Evolutionary conservation across 2,888 invertebrate species (phyloP), one percentile per base, ranked within the genome.

Genomic region (Leucophenga montana): DNA sequence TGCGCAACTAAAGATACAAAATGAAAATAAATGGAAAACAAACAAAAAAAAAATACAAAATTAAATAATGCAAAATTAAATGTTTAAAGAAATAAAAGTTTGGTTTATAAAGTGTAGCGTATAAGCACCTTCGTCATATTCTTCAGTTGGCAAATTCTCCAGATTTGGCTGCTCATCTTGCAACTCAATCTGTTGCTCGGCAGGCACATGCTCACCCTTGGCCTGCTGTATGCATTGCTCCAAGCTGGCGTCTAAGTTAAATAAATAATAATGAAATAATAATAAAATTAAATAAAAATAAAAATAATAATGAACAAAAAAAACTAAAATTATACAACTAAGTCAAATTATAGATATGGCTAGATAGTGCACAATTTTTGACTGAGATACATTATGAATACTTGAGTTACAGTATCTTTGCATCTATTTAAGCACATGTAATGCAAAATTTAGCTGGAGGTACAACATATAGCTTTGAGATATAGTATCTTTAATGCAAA

Each of bases 201-300:
- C 90, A 66, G 87, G 87, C 71, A 86, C 83, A 77, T 87, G 87
- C 71, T 86, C 86, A 73, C 85, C 87, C 77, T 87, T 87, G 59
- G 89, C 91, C 90, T 92, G 91, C 88, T 91, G 90, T 84, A 91
- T 91, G 88, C 92, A 91, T 77, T 91, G 90, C 87, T 93, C 93
- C 89, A 92, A 90, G 87, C 90, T 91, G 87, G 92, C 91, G 90
- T 93, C 93, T 85, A 79, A n/a, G 50, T 53, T 75, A 72, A 33
- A 73, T 76, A 72, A 70, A 65, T 66, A 75, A 75, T 57, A 71
- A 74, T 70, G 69, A 72, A 27, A n/a, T n/a, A 73, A 71, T 67
- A 61, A 64, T n/a, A 57, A 68, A 74, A 73, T 74, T 73, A 75
- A 77, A 71, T 61, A 72, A 74, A 76, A 27, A 65, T 68, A 71